Evolutionary conservation across 2,888 invertebrate genomes (phyloP).

Genomic region (Drosophila barbarae): DNA sequence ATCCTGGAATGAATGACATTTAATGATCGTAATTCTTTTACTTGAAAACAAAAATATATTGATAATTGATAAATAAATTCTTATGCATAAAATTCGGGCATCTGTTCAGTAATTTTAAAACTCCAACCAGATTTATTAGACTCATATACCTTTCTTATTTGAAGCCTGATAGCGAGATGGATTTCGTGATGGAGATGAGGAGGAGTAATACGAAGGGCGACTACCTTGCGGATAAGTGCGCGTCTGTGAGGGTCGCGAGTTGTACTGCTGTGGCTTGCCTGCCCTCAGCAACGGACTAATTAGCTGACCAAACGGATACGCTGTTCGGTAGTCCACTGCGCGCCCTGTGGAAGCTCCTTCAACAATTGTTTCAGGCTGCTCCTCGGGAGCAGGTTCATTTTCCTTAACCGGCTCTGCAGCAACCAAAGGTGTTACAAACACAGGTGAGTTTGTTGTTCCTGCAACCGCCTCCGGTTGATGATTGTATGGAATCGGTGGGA

Average conservation of each 20-base stretch:
- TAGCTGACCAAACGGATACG: slow-evolving; percentile 77
- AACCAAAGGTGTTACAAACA: slow-evolving; percentile 58
- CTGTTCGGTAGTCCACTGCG: slow-evolving; percentile 74
- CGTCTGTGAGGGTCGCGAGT: slow-evolving; percentile 37
- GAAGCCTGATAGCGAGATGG: slow-evolving; percentile 35
- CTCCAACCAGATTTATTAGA: neutral
- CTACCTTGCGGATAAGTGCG: slow-evolving; percentile 42
- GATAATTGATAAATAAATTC: neutral
- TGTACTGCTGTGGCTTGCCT: slow-evolving; percentile 43
- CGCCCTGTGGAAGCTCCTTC: slow-evolving; percentile 75
- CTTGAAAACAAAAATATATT: neutral
- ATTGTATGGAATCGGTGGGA: slow-evolving; percentile 60
- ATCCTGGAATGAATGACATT: neutral
- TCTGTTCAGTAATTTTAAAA: neutral
- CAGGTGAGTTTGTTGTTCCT: slow-evolving; percentile 9
- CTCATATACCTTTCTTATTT: slow-evolving; percentile 59
- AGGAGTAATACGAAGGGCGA: slow-evolving; percentile 25
- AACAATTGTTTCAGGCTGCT: neutral
- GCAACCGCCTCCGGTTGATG: slow-evolving; percentile 42
- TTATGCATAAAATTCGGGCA: neutral
- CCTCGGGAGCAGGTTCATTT: slow-evolving; percentile 13
- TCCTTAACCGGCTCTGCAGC: slow-evolving; percentile 2
- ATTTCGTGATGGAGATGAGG: slow-evolving; percentile 21
- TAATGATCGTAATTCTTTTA: neutral
- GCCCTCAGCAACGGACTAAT: slow-evolving; percentile 72